These are phyloP conservation scores for Meleagris gallopavo DNA, from an alignment of 2,113 vertebrate species.

Conservation along the genomic window DNA sequence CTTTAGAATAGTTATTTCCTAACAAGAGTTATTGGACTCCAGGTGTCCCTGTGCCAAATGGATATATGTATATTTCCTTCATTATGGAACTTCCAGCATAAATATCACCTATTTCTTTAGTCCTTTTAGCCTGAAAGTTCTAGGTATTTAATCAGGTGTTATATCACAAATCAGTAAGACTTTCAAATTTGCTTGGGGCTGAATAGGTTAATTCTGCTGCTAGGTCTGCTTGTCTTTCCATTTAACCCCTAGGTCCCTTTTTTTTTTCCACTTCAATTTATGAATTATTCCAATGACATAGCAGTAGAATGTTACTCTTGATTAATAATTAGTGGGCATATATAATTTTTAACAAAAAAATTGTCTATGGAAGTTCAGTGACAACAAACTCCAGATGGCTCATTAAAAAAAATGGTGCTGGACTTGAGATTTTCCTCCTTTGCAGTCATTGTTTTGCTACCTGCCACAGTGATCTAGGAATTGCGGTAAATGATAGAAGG, in stretches of 20 bases:
- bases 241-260: neutral
- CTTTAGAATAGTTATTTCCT: too few species aligned
- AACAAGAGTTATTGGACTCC: neutral
- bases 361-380: neutral
- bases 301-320: neutral
- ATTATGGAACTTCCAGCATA: conserved; percentile 15
- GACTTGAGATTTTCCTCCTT: neutral
- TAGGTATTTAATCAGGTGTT: neutral
- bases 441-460: neutral
- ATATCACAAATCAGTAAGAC: neutral
- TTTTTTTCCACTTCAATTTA: neutral
- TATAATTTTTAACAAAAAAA: neutral
- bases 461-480: neutral
- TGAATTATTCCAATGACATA: neutral
- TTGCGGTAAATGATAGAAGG: neutral
- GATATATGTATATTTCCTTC: conserved; percentile 5
- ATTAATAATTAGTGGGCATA: neutral
- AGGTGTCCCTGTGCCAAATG: conserved; percentile 24
- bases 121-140: neutral
- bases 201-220: neutral
- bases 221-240: conserved; percentile 2
- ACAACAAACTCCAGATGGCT: neutral
- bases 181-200: neutral
- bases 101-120: neutral
- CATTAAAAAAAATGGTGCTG: neutral